Evolutionary conservation across 2,113 vertebrate species (phyloP), one percentile per base, ranked within the genome.

Genomic region (Alligator mississippiensis): DNA sequence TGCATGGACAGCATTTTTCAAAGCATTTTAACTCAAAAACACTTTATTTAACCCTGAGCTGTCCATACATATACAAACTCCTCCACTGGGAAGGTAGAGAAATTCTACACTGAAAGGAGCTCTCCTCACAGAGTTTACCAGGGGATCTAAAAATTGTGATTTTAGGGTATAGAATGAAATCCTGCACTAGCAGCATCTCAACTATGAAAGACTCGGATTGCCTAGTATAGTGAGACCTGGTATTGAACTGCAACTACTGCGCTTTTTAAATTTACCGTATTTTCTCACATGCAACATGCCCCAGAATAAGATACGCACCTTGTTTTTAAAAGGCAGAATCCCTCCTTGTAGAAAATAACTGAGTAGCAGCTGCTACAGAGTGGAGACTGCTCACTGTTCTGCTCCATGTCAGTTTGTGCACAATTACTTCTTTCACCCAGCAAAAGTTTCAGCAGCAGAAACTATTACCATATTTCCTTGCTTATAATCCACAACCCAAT

Each of bases 41-140:
- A 0, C 0, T 17, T 24, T 76, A 1, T 7, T 88, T 55, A 47
- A 22, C 34, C 0, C 66, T 58, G 66, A 4, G 57, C 68, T 25
- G n/a, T 61, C n/a, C n/a, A 16, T 11, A 34, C 3, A 72, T 78
- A 2, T 24, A 13, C 11, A 18, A 85, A 28, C 2, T 34, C 6
- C 15, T 66, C 34, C 15, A 47, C 60, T 11, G 1, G 8, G 15
- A 57, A 85, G 9, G 3, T 25, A 72, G 2, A 11, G 6, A 11
- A 7, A 59, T 80, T 90, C 24, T 3, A 25, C 11, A 57, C 0
- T 3, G 6, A 89, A 72, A 77, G 12, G 8, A 58, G 16, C 58
- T 86, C 66, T 59, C 22, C 61, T 58, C 55, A 77, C 1, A 57
- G 89, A 77, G 5, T 16, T 64, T 68, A 90, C n/a, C 14, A 74